Conservation (phyloP, 2,113 vertebrate species). For the Amazona vittata region DNA sequence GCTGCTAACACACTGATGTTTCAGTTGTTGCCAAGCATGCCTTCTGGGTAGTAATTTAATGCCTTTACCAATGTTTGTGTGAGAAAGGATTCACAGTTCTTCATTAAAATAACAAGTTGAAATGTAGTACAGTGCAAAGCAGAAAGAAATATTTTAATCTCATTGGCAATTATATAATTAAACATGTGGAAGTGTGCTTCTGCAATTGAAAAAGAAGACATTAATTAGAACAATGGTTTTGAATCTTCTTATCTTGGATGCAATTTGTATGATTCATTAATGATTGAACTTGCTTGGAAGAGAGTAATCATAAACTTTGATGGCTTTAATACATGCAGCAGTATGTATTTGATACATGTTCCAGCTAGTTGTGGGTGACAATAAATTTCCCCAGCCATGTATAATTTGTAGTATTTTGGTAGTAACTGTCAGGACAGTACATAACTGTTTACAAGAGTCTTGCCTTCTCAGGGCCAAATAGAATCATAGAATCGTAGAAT, state of each 20-base stretch:
- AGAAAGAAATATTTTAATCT: neutral
- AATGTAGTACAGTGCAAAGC: neutral
- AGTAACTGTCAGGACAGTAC: neutral
- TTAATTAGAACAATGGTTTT: neutral
- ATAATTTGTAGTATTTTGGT: neutral
- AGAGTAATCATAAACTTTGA: neutral
- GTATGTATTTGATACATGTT: neutral
- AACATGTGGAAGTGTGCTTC: neutral
- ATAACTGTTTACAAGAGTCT: conserved; percentile 1
- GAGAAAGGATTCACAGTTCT: neutral
- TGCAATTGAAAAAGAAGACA: neutral
- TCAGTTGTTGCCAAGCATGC: neutral
- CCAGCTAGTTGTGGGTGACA: neutral
- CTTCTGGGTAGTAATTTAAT: neutral
- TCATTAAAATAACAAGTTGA: neutral
- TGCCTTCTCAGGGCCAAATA: neutral
- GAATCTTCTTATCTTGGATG: neutral
- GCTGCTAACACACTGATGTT: neutral
- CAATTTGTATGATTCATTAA: neutral
- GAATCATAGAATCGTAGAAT: no score
- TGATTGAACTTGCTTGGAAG: neutral
- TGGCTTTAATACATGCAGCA: neutral
- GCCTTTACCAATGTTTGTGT: neutral
- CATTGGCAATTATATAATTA: neutral
- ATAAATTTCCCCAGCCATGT: neutral